Base-by-base conservation (phyloP, 1,140 invertebrate genomes). In the Acromyrmex echinatior region DNA sequence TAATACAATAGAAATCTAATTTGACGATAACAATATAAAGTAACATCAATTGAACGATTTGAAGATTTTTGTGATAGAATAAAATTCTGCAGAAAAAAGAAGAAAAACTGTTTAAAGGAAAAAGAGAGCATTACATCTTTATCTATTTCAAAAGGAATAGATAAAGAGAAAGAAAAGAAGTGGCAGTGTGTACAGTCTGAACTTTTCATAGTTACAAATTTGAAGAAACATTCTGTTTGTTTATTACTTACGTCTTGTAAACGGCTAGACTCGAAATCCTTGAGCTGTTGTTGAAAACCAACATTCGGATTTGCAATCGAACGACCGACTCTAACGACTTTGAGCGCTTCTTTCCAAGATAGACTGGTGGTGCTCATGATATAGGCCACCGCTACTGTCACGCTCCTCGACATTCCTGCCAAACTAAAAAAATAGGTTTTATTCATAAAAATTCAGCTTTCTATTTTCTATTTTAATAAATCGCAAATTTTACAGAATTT, bases 351-450 rank as follows among this genome's bases (percentile, higher is more conserved):
- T 92, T 98, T 98, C 98, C 98, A 99, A 51, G 97, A 97, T n/a
- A 99, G 96, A 87, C 97, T 96, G 12, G 99, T 99, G 53, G 98
- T 98, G 66, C 98, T 98, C 98, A 99, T 99, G 78, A 99, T 98
- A 95, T 99, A 99, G 31, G 98, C 98, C 39, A 99, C 98, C 0
- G 98, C 98, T 31, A 99, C 97, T 0, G 99, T 99, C 51, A 99
- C 99, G 93, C 98, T 99, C 25, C 99, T 96, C 0, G 99, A 99
- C 97, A 99, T 99, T 21, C 99, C 99, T 1, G 99, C 99, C 93
- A 99, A 95, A 95, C 98, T 99, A 94, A 31, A 90, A 88, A 65
- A 62, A 45, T 74, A 14, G 51, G 65, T 49, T 51, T 79, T 68
- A n/a, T 85, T 78, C 3, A 21, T 21, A 45, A 78, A 85, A 53